Percentiles rank a stretch among this genome's conserved stretches.
Evolutionary conservation across 2,888 invertebrate genomes (phyloP).

Genomic region (Bellardia bayeri): DNA sequence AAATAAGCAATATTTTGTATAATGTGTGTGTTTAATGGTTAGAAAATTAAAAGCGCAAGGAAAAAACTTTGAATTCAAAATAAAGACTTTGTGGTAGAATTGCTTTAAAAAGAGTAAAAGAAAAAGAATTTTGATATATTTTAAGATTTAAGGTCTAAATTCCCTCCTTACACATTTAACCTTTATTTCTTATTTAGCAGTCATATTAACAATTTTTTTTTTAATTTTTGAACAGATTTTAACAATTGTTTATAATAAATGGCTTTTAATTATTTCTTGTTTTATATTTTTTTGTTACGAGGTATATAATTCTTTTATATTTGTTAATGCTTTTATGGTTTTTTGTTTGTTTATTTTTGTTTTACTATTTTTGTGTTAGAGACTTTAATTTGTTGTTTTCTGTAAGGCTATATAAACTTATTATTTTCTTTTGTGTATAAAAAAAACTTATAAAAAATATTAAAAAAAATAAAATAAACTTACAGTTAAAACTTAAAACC

Average conservation of each 20-base stretch:
- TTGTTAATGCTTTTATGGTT: conserved; percentile 53
- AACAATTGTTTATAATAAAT: conserved; percentile 50
- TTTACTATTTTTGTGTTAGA: conserved; percentile 26
- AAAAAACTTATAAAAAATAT: conserved; percentile 18
- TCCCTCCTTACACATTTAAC: background rate
- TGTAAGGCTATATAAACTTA: conserved; percentile 52
- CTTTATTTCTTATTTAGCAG: conserved; percentile 12
- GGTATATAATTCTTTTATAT: conserved; percentile 65
- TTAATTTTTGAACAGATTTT: conserved; percentile 5
- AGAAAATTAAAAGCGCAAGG: background rate
- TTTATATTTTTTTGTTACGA: conserved; percentile 59
- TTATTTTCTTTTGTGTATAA: conserved; percentile 1
- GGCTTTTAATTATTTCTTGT: conserved; percentile 25
- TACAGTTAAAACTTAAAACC: conserved; percentile 58
- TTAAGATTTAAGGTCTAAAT: background rate
- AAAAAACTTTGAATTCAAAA: background rate
- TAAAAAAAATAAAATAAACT: conserved; percentile 41
- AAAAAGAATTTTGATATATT: no score
- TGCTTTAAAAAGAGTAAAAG: no score
- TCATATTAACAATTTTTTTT: conserved; percentile 43
- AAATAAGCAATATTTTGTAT: background rate
- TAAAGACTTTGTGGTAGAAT: background rate
- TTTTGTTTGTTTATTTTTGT: conserved; percentile 10
- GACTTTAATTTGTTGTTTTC: background rate
- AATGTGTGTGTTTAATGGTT: no score